A percentile compares a stretch with the other conserved stretches of the same genome.
Conservation (phyloP, 2,113 vertebrate genomes). For the Rhombomys opimus region DNA sequence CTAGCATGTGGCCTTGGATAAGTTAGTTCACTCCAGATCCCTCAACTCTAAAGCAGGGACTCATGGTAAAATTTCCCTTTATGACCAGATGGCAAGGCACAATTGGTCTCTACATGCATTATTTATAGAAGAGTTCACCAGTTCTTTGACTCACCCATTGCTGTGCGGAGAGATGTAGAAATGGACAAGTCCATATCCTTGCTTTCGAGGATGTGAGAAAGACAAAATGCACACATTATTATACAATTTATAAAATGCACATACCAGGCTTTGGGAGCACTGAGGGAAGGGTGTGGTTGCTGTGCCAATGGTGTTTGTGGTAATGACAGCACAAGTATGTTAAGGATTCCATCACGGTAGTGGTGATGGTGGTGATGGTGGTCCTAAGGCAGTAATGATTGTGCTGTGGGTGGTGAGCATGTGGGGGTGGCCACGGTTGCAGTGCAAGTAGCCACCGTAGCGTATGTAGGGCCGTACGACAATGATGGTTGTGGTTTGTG, state of each 20-base stretch:
- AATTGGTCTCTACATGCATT: background rate
- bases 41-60: background rate
- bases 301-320: accelerated
- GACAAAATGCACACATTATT: background rate
- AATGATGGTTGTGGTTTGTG: background rate
- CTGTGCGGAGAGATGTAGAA: background rate
- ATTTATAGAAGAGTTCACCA: background rate
- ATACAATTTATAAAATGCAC: background rate
- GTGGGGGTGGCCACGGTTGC: background rate
- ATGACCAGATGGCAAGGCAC: background rate
- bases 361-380: background rate
- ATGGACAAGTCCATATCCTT: background rate
- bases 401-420: background rate
- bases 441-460: accelerated
- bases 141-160: background rate
- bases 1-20: background rate
- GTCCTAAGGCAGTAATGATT: background rate
- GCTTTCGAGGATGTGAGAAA: background rate
- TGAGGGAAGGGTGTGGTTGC: background rate
- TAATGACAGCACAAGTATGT: too few species aligned
- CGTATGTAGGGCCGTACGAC: too few species aligned
- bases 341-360: background rate
- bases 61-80: background rate
- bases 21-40: background rate
- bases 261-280: background rate